Percentiles rank a stretch among this genome's conserved stretches.
Evolutionary conservation across 1,140 invertebrate species (phyloP).

Genomic region (Ruditapes philippinarum): DNA sequence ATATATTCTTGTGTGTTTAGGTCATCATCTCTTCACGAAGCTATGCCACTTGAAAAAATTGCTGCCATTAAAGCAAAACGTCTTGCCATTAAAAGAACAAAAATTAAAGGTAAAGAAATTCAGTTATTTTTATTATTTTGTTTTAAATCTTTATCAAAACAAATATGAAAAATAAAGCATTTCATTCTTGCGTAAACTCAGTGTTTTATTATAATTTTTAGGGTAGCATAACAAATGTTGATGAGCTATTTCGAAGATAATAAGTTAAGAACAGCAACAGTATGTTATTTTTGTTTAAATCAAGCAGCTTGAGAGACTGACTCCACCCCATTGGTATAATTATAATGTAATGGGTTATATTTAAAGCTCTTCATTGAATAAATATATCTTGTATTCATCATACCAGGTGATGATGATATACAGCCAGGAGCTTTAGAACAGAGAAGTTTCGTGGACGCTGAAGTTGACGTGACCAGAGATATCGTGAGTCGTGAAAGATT

Average conservation of each 20-base stretch:
- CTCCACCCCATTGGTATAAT: too few species aligned
- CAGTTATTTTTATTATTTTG: too few species aligned
- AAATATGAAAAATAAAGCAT: too few species aligned
- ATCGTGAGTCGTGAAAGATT: conserved; percentile 97
- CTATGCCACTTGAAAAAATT: conserved; percentile 98
- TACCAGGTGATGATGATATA: conserved; percentile 90
- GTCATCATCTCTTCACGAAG: conserved; percentile 93
- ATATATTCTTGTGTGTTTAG: conserved; percentile 70
- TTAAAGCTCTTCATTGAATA: too few species aligned
- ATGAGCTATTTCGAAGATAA: too few species aligned
- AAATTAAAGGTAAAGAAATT: conserved; percentile 94
- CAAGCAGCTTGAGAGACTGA: too few species aligned
- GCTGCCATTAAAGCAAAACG: conserved; percentile 99
- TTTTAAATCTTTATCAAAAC: neutral
- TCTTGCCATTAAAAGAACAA: conserved; percentile 97
- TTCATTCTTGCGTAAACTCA: too few species aligned
- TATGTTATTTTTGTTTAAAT: too few species aligned
- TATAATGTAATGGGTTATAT: too few species aligned
- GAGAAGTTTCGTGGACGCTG: conserved; percentile 96
- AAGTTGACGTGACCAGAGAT: conserved; percentile 98
- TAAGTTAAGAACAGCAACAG: too few species aligned
- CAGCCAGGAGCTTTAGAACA: conserved; percentile 90
- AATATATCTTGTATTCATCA: neutral
- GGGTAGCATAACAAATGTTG: too few species aligned
- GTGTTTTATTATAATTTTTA: too few species aligned